Base-by-base conservation (phyloP, 2,797 vertebrate species). In the Chelonia mydas region DNA sequence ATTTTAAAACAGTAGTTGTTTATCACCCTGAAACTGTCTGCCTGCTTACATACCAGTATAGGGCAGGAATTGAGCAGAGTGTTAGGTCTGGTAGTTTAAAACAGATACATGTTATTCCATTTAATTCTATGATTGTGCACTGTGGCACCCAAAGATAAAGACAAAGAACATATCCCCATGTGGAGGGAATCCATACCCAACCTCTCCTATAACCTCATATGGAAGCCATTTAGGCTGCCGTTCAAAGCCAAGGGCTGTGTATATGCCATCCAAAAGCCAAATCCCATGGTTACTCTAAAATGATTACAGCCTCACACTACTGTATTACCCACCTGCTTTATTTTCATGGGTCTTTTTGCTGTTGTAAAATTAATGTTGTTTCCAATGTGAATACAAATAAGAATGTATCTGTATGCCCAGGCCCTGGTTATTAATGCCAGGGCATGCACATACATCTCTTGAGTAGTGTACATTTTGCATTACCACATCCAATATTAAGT, bases 321-420 rank as follows among this genome's bases (percentile, higher is more conserved):
- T 77, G 8, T 77, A 8, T 28, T 77, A 28, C 31, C 27, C 27
- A 17, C 27, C 45, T 49, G 25, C 47, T 77, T 77, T 77, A 11
- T 41, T 77, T 28, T 77, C 28, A 37, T 54, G 9, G 37, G 53
- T 57, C 33, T 61, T 80, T 51, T 92, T 61, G 31, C 82, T 83
- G 7, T 83, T 96, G 25, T n/a, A 77, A 77, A 77, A 47, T 49
- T 47, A 77, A 47, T 95, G 7, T 25, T 78, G 1, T 95, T 92
- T 92, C 54, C 47, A 13, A 78, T 84, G 53, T 21, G 83, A 31
- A 68, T 89, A 68, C n/a, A 89, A 27, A n/a, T 87, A 84, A 82
- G 41, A 84, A 81, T 11, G 5, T 61, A 84, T 51, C 33, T 89
- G 61, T n/a, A 65, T 37, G 50, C 85, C 53, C 19, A 88, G 16